These are phyloP conservation scores for Macrophya annulata DNA, from an alignment of 2,888 invertebrate genomes.

Conservation along the genomic window DNA sequence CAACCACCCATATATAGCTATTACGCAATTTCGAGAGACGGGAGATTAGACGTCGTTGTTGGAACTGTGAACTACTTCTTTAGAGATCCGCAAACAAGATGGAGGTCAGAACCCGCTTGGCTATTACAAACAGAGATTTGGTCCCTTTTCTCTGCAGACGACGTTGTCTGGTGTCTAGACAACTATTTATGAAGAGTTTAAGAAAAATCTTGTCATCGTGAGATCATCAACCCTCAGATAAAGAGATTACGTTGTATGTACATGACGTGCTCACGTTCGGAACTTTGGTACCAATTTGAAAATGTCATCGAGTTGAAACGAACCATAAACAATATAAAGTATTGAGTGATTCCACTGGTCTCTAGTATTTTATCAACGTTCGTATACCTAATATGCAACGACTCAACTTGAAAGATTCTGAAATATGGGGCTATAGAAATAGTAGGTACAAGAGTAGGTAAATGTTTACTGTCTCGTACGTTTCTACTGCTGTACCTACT, in stretches of 20 bases:
- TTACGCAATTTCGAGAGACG: constrained; percentile 21
- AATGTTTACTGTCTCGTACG: constrained; percentile 31
- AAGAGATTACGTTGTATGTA: not conserved
- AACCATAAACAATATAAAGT: not conserved
- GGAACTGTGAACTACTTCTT: constrained; percentile 23
- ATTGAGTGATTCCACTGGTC: not conserved
- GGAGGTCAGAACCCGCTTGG: constrained; percentile 48
- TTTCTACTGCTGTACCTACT: not conserved
- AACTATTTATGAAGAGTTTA: constrained; percentile 15
- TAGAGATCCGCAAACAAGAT: constrained; percentile 40
- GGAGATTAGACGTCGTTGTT: constrained; percentile 39
- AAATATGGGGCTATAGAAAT: constrained; percentile 13
- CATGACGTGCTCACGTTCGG: not conserved
- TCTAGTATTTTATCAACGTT: constrained; percentile 3
- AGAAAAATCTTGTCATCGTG: not conserved
- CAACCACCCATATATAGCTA: constrained; percentile 24
- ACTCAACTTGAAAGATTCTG: not conserved
- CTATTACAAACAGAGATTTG: constrained; percentile 32
- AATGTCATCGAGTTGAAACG: constrained; percentile 1
- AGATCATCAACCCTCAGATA: not conserved
- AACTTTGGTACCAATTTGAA: not conserved
- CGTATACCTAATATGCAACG: not conserved
- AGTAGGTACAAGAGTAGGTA: constrained; percentile 21
- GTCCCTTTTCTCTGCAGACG: not conserved
- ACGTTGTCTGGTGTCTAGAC: constrained; percentile 23